Percentiles rank a stretch among this genome's conserved stretches.
These are phyloP conservation scores for Drosophila lacicola DNA, from an alignment of 2,888 invertebrate species.

Conservation along the genomic window DNA sequence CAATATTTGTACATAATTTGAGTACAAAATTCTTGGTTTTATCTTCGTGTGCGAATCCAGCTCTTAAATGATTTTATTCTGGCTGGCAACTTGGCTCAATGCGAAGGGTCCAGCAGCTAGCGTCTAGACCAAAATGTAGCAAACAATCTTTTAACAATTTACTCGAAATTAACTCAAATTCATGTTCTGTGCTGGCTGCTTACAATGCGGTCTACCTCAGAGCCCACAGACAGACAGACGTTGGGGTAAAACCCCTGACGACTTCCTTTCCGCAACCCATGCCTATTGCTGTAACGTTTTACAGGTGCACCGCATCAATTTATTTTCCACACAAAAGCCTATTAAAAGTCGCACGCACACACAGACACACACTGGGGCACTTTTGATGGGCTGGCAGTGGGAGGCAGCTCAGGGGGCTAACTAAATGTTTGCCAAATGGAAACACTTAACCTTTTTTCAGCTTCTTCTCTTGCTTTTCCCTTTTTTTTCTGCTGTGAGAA, in stretches of 20 bases:
- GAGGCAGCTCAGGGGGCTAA: slow-evolving; percentile 31
- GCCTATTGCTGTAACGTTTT: slow-evolving; percentile 63
- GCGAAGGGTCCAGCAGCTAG: neutral
- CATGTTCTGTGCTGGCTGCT: slow-evolving; percentile 39
- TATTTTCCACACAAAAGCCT: slow-evolving; percentile 81
- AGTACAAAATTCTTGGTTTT: too few species aligned
- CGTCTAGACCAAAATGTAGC: slow-evolving; percentile 11
- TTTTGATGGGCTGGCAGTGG: slow-evolving; percentile 45
- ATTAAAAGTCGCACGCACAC: slow-evolving; percentile 72
- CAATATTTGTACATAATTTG: too few species aligned
- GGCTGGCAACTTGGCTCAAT: neutral
- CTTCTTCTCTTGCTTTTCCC: slow-evolving; percentile 4
- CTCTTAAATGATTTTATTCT: too few species aligned
- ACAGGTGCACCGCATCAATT: slow-evolving; percentile 81
- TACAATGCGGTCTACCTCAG: slow-evolving; percentile 67
- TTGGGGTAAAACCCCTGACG: slow-evolving; percentile 14
- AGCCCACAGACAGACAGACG: slow-evolving; percentile 60
- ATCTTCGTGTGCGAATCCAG: too few species aligned
- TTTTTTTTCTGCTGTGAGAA: slow-evolving; percentile 42
- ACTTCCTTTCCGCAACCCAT: slow-evolving; percentile 10
- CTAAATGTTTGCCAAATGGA: slow-evolving; percentile 79
- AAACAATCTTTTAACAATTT: slow-evolving; percentile 68
- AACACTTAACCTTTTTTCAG: slow-evolving; percentile 76
- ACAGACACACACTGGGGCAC: slow-evolving; percentile 31
- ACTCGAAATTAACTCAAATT: slow-evolving; percentile 72